phyloP scores from a whole-genome alignment of 2,888 invertebrate genomes.

The Muscina levida region DNA sequence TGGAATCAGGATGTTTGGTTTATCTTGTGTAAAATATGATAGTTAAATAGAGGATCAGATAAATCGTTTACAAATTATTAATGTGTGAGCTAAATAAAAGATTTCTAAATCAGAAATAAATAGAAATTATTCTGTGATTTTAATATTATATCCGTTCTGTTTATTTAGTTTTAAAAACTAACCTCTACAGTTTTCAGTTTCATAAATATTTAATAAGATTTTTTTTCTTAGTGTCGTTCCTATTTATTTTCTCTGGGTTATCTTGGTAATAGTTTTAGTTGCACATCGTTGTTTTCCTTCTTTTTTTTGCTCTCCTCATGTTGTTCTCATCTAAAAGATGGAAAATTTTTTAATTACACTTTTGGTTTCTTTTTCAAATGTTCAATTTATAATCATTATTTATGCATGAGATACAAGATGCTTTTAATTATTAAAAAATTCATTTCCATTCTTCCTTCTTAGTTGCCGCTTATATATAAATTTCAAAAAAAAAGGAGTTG shows the following conservation, averaged over 20 bases:
- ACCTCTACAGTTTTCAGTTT: no score
- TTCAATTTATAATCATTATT: conserved; percentile 66
- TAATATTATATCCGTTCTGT: no score
- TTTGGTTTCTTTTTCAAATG: conserved; percentile 65
- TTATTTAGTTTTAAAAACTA: no score
- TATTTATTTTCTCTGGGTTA: conserved; percentile 3
- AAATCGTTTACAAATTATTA: no score
- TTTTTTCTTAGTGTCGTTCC: no score
- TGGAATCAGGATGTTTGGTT: no score
- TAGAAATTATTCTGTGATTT: no score
- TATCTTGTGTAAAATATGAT: no score
- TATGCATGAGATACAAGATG: conserved; percentile 63
- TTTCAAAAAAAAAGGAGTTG: not conserved
- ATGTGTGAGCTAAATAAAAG: no score
- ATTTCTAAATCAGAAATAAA: no score
- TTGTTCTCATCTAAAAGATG: conserved; percentile 26
- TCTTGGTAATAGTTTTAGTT: not conserved
- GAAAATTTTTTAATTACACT: conserved; percentile 61
- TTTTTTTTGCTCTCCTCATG: not conserved
- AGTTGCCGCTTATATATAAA: not conserved
- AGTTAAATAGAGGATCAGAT: no score
- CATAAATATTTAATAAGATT: no score
- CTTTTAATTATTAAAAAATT: conserved; percentile 63
- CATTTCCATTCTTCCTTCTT: conserved; percentile 40
- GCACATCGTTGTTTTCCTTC: not conserved